A percentile compares a stretch with the other conserved stretches of the same genome.
Conservation (phyloP, 2,888 invertebrate species). For the Synergus itoensis region DNA sequence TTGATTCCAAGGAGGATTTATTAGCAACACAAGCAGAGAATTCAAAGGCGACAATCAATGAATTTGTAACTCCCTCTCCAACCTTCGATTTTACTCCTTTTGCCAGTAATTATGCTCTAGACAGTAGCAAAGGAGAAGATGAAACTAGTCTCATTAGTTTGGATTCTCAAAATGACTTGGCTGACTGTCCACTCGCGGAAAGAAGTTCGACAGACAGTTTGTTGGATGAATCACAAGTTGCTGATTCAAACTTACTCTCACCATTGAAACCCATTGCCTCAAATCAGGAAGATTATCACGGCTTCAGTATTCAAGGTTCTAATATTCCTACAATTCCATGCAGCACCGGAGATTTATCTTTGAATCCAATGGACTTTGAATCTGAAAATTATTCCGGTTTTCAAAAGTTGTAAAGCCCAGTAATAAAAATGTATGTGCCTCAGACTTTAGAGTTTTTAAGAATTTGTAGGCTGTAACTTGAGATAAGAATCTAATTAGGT, state of each 20-base stretch:
- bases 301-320: slow-evolving; percentile 82
- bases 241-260: slow-evolving; percentile 68
- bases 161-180: slow-evolving; percentile 70
- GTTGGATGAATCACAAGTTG: slow-evolving; percentile 65
- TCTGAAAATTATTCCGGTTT: slow-evolving; percentile 65
- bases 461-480: not conserved
- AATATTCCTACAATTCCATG: slow-evolving; percentile 84
- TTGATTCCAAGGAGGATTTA: slow-evolving; percentile 58
- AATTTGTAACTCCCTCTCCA: slow-evolving; percentile 74
- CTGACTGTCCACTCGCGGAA: slow-evolving; percentile 62
- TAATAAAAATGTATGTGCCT: slow-evolving; percentile 22
- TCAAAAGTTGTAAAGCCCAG: slow-evolving; percentile 63
- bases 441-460: not conserved
- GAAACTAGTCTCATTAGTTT: slow-evolving; percentile 75
- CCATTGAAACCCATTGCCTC: slow-evolving; percentile 76
- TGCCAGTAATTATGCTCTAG: slow-evolving; percentile 70
- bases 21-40: slow-evolving; percentile 57
- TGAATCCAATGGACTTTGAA: slow-evolving; percentile 62
- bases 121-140: slow-evolving; percentile 72
- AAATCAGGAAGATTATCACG: slow-evolving; percentile 81
- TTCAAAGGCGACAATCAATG: slow-evolving; percentile 64
- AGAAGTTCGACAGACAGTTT: slow-evolving; percentile 63
- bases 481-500: not conserved
- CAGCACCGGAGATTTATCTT: slow-evolving; percentile 80
- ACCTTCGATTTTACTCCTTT: slow-evolving; percentile 75